Evolutionary conservation across 2,113 vertebrate genomes (phyloP).

Genomic region (Phodopus roborovskii): DNA sequence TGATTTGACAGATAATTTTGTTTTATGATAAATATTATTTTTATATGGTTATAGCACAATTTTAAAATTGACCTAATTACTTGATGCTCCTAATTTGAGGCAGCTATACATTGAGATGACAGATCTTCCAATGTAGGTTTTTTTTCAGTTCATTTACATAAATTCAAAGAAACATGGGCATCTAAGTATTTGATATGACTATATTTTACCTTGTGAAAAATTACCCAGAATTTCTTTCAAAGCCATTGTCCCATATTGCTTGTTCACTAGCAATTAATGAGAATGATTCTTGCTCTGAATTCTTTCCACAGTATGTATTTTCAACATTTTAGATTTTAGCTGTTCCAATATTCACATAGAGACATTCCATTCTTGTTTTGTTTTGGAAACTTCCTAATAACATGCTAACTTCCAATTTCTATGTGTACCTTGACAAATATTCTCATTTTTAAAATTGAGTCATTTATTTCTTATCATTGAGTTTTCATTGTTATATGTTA

Average conservation of each 20-base stretch:
- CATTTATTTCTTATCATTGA: constrained; percentile 14
- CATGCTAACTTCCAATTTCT: background rate
- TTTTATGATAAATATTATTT: background rate
- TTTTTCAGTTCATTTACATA: background rate
- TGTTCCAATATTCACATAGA: background rate
- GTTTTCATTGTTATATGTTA: background rate
- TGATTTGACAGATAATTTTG: background rate
- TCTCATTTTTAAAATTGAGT: background rate
- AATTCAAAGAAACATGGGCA: background rate
- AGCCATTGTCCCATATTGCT: background rate
- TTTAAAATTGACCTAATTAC: background rate
- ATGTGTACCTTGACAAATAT: background rate
- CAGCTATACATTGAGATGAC: background rate
- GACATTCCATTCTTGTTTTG: background rate
- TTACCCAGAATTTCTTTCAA: background rate
- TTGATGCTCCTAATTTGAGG: background rate
- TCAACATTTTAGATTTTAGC: background rate
- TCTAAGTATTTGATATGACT: background rate
- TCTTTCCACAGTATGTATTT: background rate
- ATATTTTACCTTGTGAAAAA: background rate
- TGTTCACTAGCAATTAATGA: background rate
- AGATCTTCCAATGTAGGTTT: background rate
- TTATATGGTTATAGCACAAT: background rate
- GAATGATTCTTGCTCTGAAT: background rate
- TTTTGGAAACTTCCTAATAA: background rate